These are phyloP conservation scores for Coregonus ussuriensis DNA, from an alignment of 2,797 vertebrate genomes.

Conservation along the genomic window DNA sequence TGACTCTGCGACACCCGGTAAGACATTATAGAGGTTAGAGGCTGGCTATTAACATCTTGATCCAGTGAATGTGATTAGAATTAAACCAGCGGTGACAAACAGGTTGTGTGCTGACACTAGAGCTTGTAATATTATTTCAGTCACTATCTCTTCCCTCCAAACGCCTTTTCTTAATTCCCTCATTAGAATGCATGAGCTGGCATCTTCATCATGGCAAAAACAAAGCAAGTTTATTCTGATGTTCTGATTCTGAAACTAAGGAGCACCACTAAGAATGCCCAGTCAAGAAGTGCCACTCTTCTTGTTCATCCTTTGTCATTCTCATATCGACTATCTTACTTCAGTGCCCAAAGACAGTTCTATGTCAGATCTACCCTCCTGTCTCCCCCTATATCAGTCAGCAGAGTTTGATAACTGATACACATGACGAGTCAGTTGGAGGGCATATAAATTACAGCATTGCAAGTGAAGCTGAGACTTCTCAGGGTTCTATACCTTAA, in stretches of 20 bases:
- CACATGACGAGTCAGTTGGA: neutral
- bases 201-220: neutral
- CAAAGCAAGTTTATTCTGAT: neutral
- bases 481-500: neutral
- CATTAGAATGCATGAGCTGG: slow-evolving; percentile 41
- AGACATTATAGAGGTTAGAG: slow-evolving; percentile 24
- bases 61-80: slow-evolving; percentile 25
- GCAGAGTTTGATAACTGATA: no score
- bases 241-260: neutral
- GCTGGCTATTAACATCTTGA: slow-evolving; percentile 25
- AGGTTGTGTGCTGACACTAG: slow-evolving; percentile 27
- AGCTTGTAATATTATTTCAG: slow-evolving; percentile 44
- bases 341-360: neutral
- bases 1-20: neutral
- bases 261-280: neutral
- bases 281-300: neutral
- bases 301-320: neutral
- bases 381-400: neutral
- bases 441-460: neutral
- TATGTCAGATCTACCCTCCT: neutral
- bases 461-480: neutral
- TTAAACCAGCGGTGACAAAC: slow-evolving; percentile 33
- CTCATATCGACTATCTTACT: neutral
- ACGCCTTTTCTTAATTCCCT: slow-evolving; percentile 47
- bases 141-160: slow-evolving; percentile 46